Base-by-base conservation (phyloP, 2,888 invertebrate species). In the Timandra comae region DNA sequence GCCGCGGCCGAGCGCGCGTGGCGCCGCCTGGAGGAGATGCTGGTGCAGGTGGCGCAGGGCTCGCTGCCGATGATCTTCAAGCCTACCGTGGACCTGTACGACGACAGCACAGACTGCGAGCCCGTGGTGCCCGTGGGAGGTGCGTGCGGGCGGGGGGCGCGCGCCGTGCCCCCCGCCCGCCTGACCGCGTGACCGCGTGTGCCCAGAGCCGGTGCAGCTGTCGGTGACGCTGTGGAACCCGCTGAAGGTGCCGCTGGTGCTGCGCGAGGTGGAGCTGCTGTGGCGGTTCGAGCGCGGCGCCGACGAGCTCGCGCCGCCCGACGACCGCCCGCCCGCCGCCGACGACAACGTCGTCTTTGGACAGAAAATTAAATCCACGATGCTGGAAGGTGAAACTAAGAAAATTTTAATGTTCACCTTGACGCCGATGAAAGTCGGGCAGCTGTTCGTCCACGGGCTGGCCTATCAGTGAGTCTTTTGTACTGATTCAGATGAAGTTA, bases 181-280 rank as follows among this genome's bases (percentile, higher is more conserved):
- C n/a, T n/a, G n/a, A n/a, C n/a, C n/a, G n/a, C n/a, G n/a, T n/a
- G n/a, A n/a, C n/a, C n/a, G n/a, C n/a, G n/a, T n/a, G n/a, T n/a
- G n/a, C n/a, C n/a, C 73, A 90, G 97, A 97, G 69, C 93, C 93
- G 0, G 91, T 97, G 32, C 91, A 92, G 69, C 87, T 97, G 32
- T 91, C 91, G 23, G 85, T 97, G 12, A 89, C 90, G 31, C 81
- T 97, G 43, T 87, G 88, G 46, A 96, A 96, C 75, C 92, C 93
- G 0, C 72, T 95, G 30, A 90, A 92, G 61, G 90, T 95, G 43
- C 79, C 90, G 1, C 67, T 95, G 43, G 85, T 90, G 24, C 69
- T 95, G 35, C 89, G 89, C 43, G 90, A 94, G 52, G 80, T 95
- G 6, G 88, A 89, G 55, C 75, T 95, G 26, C 71, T 94, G 16